Evolutionary conservation across 2,888 invertebrate genomes (phyloP).

Genomic region (Meiosimyza decipiens): DNA sequence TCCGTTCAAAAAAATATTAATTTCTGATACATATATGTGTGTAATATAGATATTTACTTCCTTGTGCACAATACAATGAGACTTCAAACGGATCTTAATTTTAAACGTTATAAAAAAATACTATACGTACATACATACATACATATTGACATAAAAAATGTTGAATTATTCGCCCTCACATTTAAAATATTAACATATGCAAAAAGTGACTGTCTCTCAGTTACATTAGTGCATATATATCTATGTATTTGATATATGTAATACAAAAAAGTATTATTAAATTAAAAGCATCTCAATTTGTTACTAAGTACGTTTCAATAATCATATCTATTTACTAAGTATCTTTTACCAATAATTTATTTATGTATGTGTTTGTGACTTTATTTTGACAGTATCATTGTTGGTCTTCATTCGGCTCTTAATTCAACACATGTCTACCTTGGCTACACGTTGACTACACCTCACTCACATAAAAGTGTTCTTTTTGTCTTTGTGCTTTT

Average conservation of each 20-base stretch:
- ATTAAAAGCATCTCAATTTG: conserved; percentile 4
- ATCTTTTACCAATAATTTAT: background rate
- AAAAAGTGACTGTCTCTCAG: no score
- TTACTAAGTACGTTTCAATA: background rate
- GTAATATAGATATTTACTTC: no score
- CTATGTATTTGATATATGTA: no score
- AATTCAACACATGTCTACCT: conserved; percentile 21
- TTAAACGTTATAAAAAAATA: no score
- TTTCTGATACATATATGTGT: no score
- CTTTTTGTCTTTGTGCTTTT: conserved; percentile 9
- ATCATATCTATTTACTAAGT: conserved; percentile 2
- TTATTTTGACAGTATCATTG: conserved; percentile 31
- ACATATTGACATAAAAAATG: background rate
- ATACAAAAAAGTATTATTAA: background rate
- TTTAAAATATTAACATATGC: conserved; percentile 5
- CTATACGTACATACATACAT: no score
- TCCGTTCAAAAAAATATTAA: no score
- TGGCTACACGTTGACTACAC: conserved; percentile 23
- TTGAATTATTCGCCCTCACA: conserved; percentile 19
- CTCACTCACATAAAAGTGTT: conserved; percentile 7
- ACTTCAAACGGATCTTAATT: no score
- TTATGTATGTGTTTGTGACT: conserved; percentile 5
- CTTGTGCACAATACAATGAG: no score
- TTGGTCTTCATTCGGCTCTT: conserved; percentile 8
- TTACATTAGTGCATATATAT: no score